Percentiles rank a stretch among this genome's conserved stretches.
phyloP scores from a whole-genome alignment of 2,797 vertebrate genomes.

The Rachycentron canadum region DNA sequence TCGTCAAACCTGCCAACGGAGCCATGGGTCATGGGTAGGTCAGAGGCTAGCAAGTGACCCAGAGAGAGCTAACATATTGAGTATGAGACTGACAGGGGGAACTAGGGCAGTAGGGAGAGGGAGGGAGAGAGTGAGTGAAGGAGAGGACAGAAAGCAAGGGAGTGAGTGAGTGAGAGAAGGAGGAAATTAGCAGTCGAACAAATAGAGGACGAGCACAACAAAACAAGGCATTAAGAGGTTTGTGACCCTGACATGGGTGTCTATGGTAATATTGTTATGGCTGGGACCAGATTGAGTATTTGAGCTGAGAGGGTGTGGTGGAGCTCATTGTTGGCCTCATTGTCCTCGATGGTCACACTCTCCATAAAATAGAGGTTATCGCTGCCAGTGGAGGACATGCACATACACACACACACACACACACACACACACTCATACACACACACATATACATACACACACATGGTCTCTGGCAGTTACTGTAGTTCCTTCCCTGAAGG shows the following conservation, averaged over 20 bases:
- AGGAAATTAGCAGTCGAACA: conserved; percentile 49
- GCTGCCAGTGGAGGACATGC: conserved; percentile 55
- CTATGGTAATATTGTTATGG: conserved; percentile 58
- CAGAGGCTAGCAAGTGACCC: conserved; percentile 35
- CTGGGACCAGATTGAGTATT: conserved; percentile 66
- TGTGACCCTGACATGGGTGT: conserved; percentile 67
- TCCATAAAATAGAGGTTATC: conserved; percentile 78
- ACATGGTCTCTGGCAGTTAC: conserved; percentile 59
- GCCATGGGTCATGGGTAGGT: conserved; percentile 99
- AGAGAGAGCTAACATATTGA: conserved; percentile 8
- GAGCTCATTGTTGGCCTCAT: conserved; percentile 76
- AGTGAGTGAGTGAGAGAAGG: conserved; percentile 24
- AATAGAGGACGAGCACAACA: conserved; percentile 58
- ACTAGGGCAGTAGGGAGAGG: neutral
- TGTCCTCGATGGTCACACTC: conserved; percentile 70
- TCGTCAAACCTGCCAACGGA: conserved; percentile 97
- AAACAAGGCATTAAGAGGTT: conserved; percentile 61
- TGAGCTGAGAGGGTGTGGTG: conserved; percentile 71
- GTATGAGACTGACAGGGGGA: conserved; percentile 5
- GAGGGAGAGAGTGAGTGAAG: conserved; percentile 29
- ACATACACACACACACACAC: conserved; percentile 27
- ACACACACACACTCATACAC: conserved; percentile 22
- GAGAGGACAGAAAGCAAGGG: conserved; percentile 16
- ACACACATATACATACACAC: conserved; percentile 20
- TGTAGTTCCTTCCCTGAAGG: conserved; percentile 75